A percentile compares a stretch with the other conserved stretches of the same genome.
These are phyloP conservation scores for Linyphia triangularis DNA, from an alignment of 2,888 invertebrate species.

Conservation along the genomic window DNA sequence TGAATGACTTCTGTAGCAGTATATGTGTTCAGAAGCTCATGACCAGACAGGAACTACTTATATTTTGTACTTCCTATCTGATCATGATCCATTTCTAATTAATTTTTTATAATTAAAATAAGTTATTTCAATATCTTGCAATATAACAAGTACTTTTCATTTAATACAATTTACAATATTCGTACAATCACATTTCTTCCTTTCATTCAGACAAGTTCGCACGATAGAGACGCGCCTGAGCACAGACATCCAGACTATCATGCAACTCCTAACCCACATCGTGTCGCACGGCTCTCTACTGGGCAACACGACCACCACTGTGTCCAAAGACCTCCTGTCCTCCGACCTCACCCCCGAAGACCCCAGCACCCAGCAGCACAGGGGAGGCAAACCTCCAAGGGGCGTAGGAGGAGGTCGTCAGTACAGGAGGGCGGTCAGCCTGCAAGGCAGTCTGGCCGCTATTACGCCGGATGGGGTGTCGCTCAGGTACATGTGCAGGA, in stretches of 20 bases:
- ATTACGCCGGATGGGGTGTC: constrained; percentile 65
- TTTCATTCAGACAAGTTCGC: constrained; percentile 69
- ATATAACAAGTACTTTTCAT: too few relatives aligned
- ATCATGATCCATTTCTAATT: too few relatives aligned
- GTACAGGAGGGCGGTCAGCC: constrained; percentile 71
- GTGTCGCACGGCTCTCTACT: constrained; percentile 66
- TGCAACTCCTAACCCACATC: constrained; percentile 71
- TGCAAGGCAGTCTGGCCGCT: constrained; percentile 68
- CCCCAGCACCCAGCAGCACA: constrained; percentile 21
- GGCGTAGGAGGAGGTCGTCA: constrained; percentile 44
- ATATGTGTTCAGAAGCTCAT: too few relatives aligned
- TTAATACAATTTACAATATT: too few relatives aligned
- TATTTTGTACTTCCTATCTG: too few relatives aligned
- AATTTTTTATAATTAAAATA: too few relatives aligned
- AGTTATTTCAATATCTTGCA: too few relatives aligned
- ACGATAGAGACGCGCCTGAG: constrained; percentile 70
- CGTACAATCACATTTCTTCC: too few relatives aligned
- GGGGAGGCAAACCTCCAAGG: constrained; percentile 4
- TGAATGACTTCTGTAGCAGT: too few relatives aligned
- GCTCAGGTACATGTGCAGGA: constrained; percentile 72
- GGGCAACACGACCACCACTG: constrained; percentile 64
- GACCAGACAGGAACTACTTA: too few relatives aligned
- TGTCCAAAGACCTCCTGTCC: constrained; percentile 70
- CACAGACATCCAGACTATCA: constrained; percentile 74
- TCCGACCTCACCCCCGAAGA: constrained; percentile 65